A percentile compares a stretch with the other conserved stretches of the same genome.
phyloP scores from a whole-genome alignment of 2,888 invertebrate species.

The Hydrotaea diabolus region DNA sequence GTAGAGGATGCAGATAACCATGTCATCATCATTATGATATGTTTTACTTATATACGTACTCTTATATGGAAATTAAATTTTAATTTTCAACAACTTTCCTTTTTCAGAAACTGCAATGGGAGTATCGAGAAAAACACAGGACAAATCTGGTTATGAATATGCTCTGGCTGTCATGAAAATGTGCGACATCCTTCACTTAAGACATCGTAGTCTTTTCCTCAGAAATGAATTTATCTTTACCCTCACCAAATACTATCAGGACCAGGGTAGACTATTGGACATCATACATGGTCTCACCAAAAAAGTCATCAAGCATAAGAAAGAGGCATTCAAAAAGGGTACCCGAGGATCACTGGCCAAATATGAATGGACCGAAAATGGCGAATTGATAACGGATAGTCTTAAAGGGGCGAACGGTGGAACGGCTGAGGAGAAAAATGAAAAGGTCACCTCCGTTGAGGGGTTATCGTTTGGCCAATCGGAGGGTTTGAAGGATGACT shows the following conservation, averaged over 20 bases:
- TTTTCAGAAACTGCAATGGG: conserved; percentile 92
- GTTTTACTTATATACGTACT: neutral
- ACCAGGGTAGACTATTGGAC: conserved; percentile 87
- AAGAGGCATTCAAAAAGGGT: conserved; percentile 87
- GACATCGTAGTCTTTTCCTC: conserved; percentile 90
- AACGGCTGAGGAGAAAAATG: neutral
- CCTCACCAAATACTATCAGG: conserved; percentile 87
- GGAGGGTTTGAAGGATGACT: conserved; percentile 88
- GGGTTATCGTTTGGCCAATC: conserved; percentile 88
- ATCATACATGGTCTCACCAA: conserved; percentile 91
- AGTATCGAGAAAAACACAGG: conserved; percentile 90
- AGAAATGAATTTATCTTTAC: conserved; percentile 90
- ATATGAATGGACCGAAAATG: conserved; percentile 71
- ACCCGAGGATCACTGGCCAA: conserved; percentile 82
- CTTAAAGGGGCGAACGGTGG: conserved; percentile 48
- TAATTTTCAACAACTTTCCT: conserved; percentile 8
- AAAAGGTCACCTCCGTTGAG: conserved; percentile 81
- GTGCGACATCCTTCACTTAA: conserved; percentile 91
- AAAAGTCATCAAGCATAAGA: conserved; percentile 89
- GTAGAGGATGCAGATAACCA: neutral
- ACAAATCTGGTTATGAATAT: conserved; percentile 90
- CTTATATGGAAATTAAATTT: neutral
- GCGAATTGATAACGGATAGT: conserved; percentile 65
- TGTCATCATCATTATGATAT: neutral
- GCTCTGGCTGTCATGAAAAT: conserved; percentile 95